These are phyloP conservation scores for Phyllopteryx taeniolatus DNA, from an alignment of 2,113 vertebrate species.

Conservation along the genomic window DNA sequence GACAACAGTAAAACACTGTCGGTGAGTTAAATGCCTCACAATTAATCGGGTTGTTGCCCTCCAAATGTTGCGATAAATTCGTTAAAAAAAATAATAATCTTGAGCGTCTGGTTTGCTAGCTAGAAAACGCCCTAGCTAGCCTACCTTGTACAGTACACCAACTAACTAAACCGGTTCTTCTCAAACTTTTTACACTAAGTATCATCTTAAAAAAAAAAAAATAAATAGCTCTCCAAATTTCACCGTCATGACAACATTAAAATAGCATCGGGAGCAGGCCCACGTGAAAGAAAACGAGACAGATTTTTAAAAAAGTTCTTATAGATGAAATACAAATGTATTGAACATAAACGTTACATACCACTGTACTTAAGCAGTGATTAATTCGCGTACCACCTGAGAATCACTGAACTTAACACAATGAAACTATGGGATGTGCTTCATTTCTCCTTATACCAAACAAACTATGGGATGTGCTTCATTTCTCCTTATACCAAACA, in stretches of 20 bases:
- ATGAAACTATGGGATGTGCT: background rate
- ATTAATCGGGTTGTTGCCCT: background rate
- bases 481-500: too few relatives aligned
- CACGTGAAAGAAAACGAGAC: background rate
- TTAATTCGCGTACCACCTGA: background rate
- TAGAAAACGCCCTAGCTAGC: conserved; percentile 29
- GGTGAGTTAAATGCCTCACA: conserved; percentile 32
- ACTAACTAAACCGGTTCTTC: background rate
- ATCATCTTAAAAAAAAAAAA: background rate
- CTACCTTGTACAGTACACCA: background rate
- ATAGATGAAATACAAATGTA: background rate
- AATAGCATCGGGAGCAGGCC: background rate
- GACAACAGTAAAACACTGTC: background rate
- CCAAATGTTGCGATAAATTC: background rate
- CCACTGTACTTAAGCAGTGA: background rate
- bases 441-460: too few relatives aligned
- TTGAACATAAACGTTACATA: background rate
- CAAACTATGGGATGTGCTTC: background rate
- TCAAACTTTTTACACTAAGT: background rate
- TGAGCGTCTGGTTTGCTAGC: conserved; percentile 16
- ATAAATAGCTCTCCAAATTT: background rate
- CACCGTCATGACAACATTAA: background rate
- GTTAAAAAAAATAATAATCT: background rate
- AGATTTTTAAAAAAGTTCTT: too few relatives aligned
- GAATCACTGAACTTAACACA: background rate